Evolutionary conservation across 2,888 invertebrate genomes (phyloP), one percentile per base, ranked within the genome.

Genomic region (Hirtodrosophila histrioides): DNA sequence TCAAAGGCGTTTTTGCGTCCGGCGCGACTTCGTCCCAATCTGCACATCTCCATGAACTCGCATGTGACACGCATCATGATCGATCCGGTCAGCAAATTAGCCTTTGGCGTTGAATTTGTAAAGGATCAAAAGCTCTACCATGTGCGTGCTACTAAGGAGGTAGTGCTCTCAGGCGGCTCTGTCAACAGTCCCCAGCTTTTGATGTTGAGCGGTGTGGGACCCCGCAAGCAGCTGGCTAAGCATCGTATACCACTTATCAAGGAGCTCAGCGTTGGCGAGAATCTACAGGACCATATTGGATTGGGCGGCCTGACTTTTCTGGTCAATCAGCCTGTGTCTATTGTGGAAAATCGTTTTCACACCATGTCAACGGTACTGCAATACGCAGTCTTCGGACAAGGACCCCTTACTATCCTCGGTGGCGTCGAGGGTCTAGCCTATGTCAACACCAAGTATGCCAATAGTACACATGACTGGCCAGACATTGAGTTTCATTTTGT

Each of bases 131-230:
- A 95, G 91, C 89, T 95, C 0, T 94, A 95, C 81, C 93, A 95
- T 48, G 94, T 97, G 2, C 92, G 95, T 61, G 97, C 97, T 0
- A 93, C 93, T 33, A 97, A 96, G 89, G 98, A 98, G 91, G 96
- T 99, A 0, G 96, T 99, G 48, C 89, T 99, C 2, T 96, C 97
- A 0, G 97, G 95, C 0, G 99, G 99, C 0, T 94, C 98, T 0
- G 94, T 99, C 0, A 98, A 98, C 89, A 96, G 98, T 0, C 97
- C 99, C 0, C 99, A 99, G 89, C 88, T 99, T 2, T 91, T 99
- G 37, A 97, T 99, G 97, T 91, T 99, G 0, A 97, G 97, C 7
- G 99, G 98, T 0, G 94, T 98, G 9, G 97, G 97, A 0, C 96
- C 96, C 0, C 93, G 93, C 50, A 94, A 94, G 17, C 95, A 97